These are phyloP conservation scores for Melanotaenia pygmaea DNA, from an alignment of 2,797 vertebrate species.

Conservation along the genomic window DNA sequence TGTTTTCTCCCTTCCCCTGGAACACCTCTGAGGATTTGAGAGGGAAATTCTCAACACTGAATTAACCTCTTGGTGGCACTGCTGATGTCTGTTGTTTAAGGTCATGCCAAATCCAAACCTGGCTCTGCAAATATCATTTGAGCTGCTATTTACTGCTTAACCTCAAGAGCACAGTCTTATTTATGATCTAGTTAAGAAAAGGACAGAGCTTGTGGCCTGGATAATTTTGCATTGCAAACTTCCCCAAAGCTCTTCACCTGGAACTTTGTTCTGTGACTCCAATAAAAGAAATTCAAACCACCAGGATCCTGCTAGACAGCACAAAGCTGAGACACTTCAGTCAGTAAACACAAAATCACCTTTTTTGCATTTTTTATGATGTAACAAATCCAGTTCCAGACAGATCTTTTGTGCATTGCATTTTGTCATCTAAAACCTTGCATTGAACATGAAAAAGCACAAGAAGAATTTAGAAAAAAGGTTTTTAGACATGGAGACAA, in stretches of 20 bases:
- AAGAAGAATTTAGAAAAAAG: conserved; percentile 16
- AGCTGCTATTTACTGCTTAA: conserved; percentile 46
- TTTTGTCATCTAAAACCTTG: conserved; percentile 16
- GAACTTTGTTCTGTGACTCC: conserved; percentile 18
- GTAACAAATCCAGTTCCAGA: conserved; percentile 34
- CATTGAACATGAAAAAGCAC: conserved; percentile 18
- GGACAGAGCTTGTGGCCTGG: conserved; percentile 3
- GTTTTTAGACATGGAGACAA: conserved; percentile 17
- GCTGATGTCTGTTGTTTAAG: conserved; percentile 60
- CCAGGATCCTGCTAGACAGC: neutral
- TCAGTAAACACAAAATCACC: conserved; percentile 20
- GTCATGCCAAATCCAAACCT: conserved; percentile 42
- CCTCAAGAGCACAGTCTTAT: conserved; percentile 12
- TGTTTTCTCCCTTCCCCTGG: conserved; percentile 35
- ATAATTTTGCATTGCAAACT: conserved; percentile 32
- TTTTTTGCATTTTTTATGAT: neutral
- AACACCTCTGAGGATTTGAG: conserved; percentile 53
- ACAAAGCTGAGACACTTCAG: neutral
- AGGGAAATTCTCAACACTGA: conserved; percentile 54
- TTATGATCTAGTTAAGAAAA: conserved; percentile 27
- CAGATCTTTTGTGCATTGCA: conserved; percentile 21
- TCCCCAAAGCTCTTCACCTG: conserved; percentile 15
- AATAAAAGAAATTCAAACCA: conserved; percentile 15
- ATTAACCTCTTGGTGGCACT: conserved; percentile 64
- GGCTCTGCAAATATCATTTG: conserved; percentile 46